These are phyloP conservation scores for Achatina immaculata DNA, from an alignment of 1,140 invertebrate species.

Conservation along the genomic window DNA sequence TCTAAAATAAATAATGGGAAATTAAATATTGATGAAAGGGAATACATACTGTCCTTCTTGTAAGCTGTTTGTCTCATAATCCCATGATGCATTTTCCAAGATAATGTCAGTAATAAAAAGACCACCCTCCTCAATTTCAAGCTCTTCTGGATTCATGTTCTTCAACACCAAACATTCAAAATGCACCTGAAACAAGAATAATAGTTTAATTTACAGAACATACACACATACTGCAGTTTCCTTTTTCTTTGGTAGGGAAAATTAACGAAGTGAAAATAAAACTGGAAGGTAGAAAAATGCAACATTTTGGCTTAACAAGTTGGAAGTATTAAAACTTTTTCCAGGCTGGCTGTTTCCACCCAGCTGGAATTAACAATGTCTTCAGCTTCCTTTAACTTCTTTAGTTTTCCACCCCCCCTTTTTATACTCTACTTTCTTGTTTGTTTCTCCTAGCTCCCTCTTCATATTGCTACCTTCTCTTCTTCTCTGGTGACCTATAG, in stretches of 20 bases:
- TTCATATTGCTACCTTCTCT: too few relatives aligned
- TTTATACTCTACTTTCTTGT: too few relatives aligned
- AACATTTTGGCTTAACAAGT: too few relatives aligned
- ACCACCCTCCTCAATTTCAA: constrained; percentile 64
- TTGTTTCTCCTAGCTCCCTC: too few relatives aligned
- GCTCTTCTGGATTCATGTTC: constrained; percentile 51
- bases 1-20: too few relatives aligned
- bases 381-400: too few relatives aligned
- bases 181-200: constrained; percentile 47
- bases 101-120: constrained; percentile 57
- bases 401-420: too few relatives aligned
- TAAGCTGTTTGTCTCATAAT: constrained; percentile 53
- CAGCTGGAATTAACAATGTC: too few relatives aligned
- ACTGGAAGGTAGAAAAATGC: neutral
- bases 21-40: too few relatives aligned
- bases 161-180: constrained; percentile 61
- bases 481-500: too few relatives aligned
- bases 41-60: constrained; percentile 27
- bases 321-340: too few relatives aligned
- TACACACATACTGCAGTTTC: neutral
- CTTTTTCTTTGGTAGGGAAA: neutral
- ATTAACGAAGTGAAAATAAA: neutral
- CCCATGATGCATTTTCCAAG: constrained; percentile 64
- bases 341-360: too few relatives aligned
- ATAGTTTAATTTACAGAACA: neutral